Percentiles rank a stretch among this genome's conserved stretches.
Conservation (phyloP, 2,888 invertebrate genomes). For the Limenitis camilla region DNA sequence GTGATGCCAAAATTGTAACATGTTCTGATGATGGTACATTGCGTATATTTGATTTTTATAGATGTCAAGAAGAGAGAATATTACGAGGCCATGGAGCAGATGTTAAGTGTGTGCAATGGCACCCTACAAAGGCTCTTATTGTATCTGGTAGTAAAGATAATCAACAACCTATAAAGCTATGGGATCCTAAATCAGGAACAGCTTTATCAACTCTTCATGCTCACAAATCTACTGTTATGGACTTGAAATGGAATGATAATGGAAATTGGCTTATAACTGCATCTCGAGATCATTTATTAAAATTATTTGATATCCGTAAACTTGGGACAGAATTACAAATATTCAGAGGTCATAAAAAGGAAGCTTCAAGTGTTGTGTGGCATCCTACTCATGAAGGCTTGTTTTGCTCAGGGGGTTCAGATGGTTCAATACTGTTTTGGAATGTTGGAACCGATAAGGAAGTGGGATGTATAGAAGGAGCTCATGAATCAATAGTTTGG, state of each 20-base stretch:
- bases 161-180: conserved; percentile 98
- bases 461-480: conserved; percentile 97
- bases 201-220: conserved; percentile 98
- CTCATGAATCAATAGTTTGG: conserved; percentile 99
- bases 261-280: conserved; percentile 99
- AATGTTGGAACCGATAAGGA: conserved; percentile 98
- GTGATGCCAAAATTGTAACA: conserved; percentile 98
- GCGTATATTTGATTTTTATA: conserved; percentile 98
- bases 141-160: conserved; percentile 99
- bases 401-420: conserved; percentile 98
- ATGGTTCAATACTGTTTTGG: conserved; percentile 99
- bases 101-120: conserved; percentile 99
- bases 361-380: conserved; percentile 98
- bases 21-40: conserved; percentile 99
- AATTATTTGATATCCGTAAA: conserved; percentile 97
- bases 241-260: conserved; percentile 99
- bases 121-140: conserved; percentile 96
- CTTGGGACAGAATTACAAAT: conserved; percentile 96
- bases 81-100: conserved; percentile 97
- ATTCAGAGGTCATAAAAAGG: conserved; percentile 99
- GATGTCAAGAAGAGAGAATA: conserved; percentile 96
- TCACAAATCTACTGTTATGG: conserved; percentile 99
- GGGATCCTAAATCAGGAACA: conserved; percentile 98
- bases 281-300: conserved; percentile 96
- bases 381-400: conserved; percentile 98